Base-by-base conservation (phyloP, 1,140 invertebrate genomes). In the Battus philenor region DNA sequence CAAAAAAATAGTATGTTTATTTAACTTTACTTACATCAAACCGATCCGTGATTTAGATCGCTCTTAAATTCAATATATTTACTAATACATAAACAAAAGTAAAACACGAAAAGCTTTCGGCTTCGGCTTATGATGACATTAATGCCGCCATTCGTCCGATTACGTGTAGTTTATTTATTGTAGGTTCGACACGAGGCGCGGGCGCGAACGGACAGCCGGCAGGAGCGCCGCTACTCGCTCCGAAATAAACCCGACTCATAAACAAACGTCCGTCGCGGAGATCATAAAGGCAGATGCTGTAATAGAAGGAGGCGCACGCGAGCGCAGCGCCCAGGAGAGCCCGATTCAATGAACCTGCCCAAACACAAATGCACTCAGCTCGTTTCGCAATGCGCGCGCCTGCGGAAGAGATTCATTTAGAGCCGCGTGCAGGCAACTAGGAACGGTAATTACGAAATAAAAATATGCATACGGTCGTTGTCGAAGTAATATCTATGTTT, bases 211-310 rank as follows among this genome's bases (percentile, higher is more conserved):
- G 62, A 65, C 47, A 60, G 24, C 39, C 53, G 50, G 30, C 55
- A 57, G 62, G 39, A 50, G 45, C 41, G 32, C 26, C 44, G 49
- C 32, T 53, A 39, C 41, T 46, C 45, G 46, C 27, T 46, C 44
- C 47, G 51, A 66, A 66, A 59, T 66, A 62, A 66, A 52, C 50
- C 31, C 32, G 32, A 45, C 46, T 59, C 59, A 47, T 66, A 59
- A 66, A 66, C 50, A 47, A 43, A 47, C 49, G 53, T 44, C 47
- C 47, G 12, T 29, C 33, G 44, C 18, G 44, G 50, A 44, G 38
- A 50, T 49, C 46, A 50, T 64, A 64, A 61, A 55, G 50, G 44
- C 54, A 58, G 34, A 61, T 55, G 57, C 44, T 44, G 52, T 57
- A 56, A 66, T 50, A 47, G 33, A 20, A 36, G 33, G 33, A 36